Conservation (phyloP, 2,888 invertebrate species). For the Frankliniella fusca region DNA sequence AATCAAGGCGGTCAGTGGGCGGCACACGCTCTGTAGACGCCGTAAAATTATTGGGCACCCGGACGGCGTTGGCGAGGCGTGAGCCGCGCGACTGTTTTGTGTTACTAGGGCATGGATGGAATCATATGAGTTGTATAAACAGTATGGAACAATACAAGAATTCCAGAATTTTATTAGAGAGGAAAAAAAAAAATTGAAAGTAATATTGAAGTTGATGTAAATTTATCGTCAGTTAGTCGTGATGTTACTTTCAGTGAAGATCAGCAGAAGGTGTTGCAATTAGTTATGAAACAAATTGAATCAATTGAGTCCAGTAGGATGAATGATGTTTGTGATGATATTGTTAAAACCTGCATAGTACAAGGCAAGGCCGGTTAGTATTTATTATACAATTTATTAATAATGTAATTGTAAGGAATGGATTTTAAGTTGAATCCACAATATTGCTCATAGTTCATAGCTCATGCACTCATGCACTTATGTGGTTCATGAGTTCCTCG, state of each 20-base stretch:
- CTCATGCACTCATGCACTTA: no score
- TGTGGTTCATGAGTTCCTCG: no score
- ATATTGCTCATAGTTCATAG: no score
- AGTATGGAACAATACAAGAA: neutral
- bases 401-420: neutral
- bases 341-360: neutral
- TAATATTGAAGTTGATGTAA: neutral
- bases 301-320: neutral
- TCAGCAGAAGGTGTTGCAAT: neutral
- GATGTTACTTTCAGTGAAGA: neutral
- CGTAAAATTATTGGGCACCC: no score
- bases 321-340: neutral
- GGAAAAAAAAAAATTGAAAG: neutral
- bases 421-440: neutral
- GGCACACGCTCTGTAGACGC: no score
- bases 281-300: neutral
- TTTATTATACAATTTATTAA: neutral
- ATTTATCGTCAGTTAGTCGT: neutral
- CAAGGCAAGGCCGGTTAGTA: neutral
- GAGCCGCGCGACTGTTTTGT: no score
- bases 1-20: no score
- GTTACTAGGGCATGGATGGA: no score
- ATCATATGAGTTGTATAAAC: neutral
- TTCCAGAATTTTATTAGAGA: neutral
- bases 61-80: no score